These are phyloP conservation scores for Xiphophorus maculatus DNA, from an alignment of 2,113 vertebrate species.

Conservation along the genomic window DNA sequence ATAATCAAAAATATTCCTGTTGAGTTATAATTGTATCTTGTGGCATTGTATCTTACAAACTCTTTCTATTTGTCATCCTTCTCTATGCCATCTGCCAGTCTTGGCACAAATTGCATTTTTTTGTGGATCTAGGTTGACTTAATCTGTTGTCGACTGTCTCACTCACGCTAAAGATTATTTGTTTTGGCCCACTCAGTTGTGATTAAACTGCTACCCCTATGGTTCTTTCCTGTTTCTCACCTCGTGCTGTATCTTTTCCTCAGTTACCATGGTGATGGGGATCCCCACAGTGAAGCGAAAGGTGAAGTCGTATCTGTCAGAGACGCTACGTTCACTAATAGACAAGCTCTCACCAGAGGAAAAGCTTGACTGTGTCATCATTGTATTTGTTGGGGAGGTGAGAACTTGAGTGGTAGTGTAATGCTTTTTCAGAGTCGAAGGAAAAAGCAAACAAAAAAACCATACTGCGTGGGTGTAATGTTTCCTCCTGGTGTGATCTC, in stretches of 20 bases:
- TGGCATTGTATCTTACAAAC: neutral
- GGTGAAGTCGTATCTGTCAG: constrained; percentile 96
- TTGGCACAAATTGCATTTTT: constrained; percentile 20
- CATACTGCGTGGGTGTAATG: constrained; percentile 1
- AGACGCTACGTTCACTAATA: constrained; percentile 95
- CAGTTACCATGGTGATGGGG: constrained; percentile 99
- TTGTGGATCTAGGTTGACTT: constrained; percentile 17
- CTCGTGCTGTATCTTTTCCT: constrained; percentile 24
- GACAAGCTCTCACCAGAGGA: constrained; percentile 96
- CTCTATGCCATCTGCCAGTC: constrained; percentile 49
- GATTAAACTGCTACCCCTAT: constrained; percentile 9
- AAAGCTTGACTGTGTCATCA: constrained; percentile 95
- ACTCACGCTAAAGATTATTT: constrained; percentile 4
- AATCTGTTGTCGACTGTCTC: constrained; percentile 13
- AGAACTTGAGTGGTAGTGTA: constrained; percentile 26
- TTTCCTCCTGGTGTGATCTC: constrained; percentile 27
- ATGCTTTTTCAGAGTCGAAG: neutral
- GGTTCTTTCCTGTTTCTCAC: constrained; percentile 15
- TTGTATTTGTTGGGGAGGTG: constrained; percentile 98
- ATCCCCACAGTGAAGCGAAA: constrained; percentile 98
- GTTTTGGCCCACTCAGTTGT: constrained; percentile 12
- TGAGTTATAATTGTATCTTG: too few species aligned
- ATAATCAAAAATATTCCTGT: neutral
- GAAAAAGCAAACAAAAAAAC: neutral
- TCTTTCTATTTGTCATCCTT: constrained; percentile 5